phyloP scores from a whole-genome alignment of 2,113 vertebrate genomes.

The Lophius piscatorius region DNA sequence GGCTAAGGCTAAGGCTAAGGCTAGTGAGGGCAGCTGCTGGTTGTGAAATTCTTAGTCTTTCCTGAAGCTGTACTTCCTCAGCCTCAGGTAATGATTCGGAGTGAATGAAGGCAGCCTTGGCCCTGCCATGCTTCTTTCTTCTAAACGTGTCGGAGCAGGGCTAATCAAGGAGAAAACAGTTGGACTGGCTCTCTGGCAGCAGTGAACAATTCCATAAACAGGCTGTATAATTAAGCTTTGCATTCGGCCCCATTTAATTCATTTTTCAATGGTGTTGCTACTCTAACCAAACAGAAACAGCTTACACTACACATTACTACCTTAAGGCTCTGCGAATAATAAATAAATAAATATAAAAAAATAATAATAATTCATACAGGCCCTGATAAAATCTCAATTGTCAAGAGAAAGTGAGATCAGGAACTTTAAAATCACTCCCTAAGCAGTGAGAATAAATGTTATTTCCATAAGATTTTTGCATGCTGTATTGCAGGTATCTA shows the following conservation, averaged over 20 bases:
- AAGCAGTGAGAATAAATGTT: conserved; percentile 70
- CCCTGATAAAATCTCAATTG: conserved; percentile 76
- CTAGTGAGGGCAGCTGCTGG: conserved; percentile 55
- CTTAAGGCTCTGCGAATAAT: conserved; percentile 52
- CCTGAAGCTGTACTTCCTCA: conserved; percentile 69
- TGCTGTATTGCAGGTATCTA: conserved; percentile 39
- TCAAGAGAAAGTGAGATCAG: conserved; percentile 69
- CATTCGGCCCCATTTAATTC: conserved; percentile 77
- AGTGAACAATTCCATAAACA: conserved; percentile 65
- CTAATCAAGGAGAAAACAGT: conserved; percentile 75
- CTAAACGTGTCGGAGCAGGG: conserved; percentile 66
- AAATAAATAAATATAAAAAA: no score
- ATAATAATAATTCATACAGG: conserved; percentile 74
- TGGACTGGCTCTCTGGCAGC: conserved; percentile 66
- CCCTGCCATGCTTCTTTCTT: conserved; percentile 62
- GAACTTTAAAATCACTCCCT: conserved; percentile 76
- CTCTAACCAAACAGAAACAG: conserved; percentile 65
- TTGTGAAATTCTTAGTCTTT: conserved; percentile 70
- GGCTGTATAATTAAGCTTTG: conserved; percentile 80
- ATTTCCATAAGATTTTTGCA: conserved; percentile 59
- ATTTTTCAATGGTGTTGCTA: conserved; percentile 76
- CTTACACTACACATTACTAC: conserved; percentile 60
- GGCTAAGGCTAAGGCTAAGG: no score
- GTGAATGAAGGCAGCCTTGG: conserved; percentile 47
- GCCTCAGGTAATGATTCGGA: conserved; percentile 62